Base-by-base conservation (phyloP, 2,797 vertebrate genomes). In the Siniperca obscura region DNA sequence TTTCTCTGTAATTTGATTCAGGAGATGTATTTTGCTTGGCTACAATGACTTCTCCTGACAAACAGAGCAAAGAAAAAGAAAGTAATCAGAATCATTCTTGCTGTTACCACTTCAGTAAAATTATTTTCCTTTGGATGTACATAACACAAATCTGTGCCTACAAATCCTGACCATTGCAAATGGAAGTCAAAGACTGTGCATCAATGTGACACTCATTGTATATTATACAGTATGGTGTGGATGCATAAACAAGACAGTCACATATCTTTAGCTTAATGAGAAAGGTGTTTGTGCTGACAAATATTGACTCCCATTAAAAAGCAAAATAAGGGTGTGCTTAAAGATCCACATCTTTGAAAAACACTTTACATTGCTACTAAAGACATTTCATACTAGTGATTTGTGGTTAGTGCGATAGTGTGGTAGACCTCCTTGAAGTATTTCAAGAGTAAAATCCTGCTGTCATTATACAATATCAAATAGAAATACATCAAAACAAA, bases 11-110 rank as follows among this genome's bases (percentile, higher is more conserved):
- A 7, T 78, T 82, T 57, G 65, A 46, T 40, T 90, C 89, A 68
- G 74, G 56, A 5, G 79, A 74, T 78, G 74, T 87, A 59, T 87
- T 92, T 71, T 80, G 82, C 16, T 80, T 83, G 6, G 50, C 2
- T 48, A 66, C 25, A 2, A 38, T 46, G 3, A 77, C 77, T 0
- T 95, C 94, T 56, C 87, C 96, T 97, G 87, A 44, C 64, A 87
- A 86, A 71, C 65, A 74, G 50, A 86, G 21, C 14, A 76, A 48
- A 84, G 2, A 64, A 10, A 56, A 77, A n/a, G 40, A 70, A 77
- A 0, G 64, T 14, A 0, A 59, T 72, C 17, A 89, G 10, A 46
- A 72, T 70, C 22, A 42, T 53, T 64, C 12, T 44, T 38, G 9
- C 0, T 70, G 38, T 61, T 30, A 60, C 3, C 0, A 68, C 13